Evolutionary conservation across 2,113 vertebrate species (phyloP).

Genomic region (Larimichthys polyactis): DNA sequence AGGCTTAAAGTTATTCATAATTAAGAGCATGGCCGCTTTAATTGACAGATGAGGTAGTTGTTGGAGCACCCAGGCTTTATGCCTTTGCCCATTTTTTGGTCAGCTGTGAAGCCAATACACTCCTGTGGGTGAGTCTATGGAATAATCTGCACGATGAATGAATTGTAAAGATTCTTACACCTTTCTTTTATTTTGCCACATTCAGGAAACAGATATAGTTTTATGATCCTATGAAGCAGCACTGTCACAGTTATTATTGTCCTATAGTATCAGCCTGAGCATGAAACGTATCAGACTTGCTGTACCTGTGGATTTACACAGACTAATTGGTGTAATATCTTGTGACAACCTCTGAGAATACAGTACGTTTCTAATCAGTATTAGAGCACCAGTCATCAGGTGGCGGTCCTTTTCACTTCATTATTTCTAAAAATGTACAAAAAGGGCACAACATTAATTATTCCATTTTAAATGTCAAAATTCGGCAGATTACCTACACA

Average conservation of each 20-base stretch:
- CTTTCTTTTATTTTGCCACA: not conserved
- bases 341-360: not conserved
- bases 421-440: not conserved
- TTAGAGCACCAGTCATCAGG: not conserved
- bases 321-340: not conserved
- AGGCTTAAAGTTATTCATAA: too few species aligned
- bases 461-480: not conserved
- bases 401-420: too few species aligned
- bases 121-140: too few species aligned
- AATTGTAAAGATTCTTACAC: not conserved
- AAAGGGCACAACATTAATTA: not conserved
- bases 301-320: not conserved
- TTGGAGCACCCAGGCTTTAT: too few species aligned
- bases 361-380: not conserved
- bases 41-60: too few species aligned
- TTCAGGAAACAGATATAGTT: not conserved
- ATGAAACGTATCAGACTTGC: not conserved
- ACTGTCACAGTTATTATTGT: not conserved
- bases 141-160: constrained; percentile 8
- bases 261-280: not conserved
- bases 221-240: not conserved
- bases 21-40: too few species aligned
- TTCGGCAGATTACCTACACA: not conserved
- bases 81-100: too few species aligned
- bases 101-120: too few species aligned